Base-by-base conservation (phyloP, 2,113 vertebrate genomes). In the Atractosteus spatula region DNA sequence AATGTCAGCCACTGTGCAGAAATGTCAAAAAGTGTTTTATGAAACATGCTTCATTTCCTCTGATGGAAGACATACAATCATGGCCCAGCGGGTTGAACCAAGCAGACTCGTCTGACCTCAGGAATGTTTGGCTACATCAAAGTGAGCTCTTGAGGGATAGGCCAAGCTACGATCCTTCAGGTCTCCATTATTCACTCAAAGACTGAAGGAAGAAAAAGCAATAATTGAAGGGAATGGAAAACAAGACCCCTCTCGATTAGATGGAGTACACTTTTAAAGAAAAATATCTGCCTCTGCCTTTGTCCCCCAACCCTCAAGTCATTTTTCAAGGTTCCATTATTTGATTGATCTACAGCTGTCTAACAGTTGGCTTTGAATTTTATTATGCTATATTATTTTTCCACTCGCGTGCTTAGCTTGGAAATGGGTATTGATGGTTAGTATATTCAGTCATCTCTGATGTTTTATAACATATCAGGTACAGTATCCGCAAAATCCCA, bases 291-390 rank as follows among this genome's bases (percentile, higher is more conserved):
- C 47, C 47, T 51, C 62, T 65, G 41, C 17, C 62, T 17, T 62
- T n/a, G 44, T 29, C 59, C 62, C 16, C 4, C 61, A 41, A 17
- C 47, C n/a, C 56, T 56, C 29, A 29, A n/a, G 55, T 70, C 69
- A 47, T 54, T 69, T 57, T 17, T 41, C 7, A 54, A 62, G 69
- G 13, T 8, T 55, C 69, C 69, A 70, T 70, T 57, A 17, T 59
- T 44, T 62, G 69, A 70, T 62, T 70, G 47, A 70, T 62, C 69
- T 29, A 7, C 11, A 45, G 41, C 51, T n/a, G 11, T 62, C 14
- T 70, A 17, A 61, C 63, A 41, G 63, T 10, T 42, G 41, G 8
- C 4, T 41, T 41, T 42, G 63, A 7, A 7, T 51, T 51, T 7
- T 51, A 51, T 51, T 51, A 51, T 51, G 5, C 47, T 51, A 51